These are phyloP conservation scores for Sphaeramia orbicularis DNA, from an alignment of 2,797 vertebrate species.

Conservation along the genomic window DNA sequence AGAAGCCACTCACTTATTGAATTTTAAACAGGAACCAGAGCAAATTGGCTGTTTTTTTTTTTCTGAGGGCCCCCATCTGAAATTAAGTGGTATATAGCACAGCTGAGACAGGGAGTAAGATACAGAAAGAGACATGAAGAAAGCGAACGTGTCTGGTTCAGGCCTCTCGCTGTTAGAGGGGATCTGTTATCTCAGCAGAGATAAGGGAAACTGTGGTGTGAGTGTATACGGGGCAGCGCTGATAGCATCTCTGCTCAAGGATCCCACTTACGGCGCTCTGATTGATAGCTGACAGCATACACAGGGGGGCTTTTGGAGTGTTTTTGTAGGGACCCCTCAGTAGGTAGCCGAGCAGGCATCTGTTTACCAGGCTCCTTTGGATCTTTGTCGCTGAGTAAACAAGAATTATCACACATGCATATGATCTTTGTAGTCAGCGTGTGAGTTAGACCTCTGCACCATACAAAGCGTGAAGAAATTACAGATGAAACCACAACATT, in stretches of 20 bases:
- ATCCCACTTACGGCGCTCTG: slow-evolving; percentile 84
- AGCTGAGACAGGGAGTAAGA: slow-evolving; percentile 39
- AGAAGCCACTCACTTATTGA: slow-evolving; percentile 76
- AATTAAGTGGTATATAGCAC: slow-evolving; percentile 59
- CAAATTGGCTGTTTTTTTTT: slow-evolving; percentile 70
- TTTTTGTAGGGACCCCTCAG: slow-evolving; percentile 65
- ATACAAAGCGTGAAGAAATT: neutral
- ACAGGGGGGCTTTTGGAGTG: slow-evolving; percentile 53
- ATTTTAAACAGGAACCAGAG: slow-evolving; percentile 80
- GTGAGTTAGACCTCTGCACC: neutral
- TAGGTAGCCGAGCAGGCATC: slow-evolving; percentile 62
- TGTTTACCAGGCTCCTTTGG: slow-evolving; percentile 67
- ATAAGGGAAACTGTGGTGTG: slow-evolving; percentile 87
- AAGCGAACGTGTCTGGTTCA: slow-evolving; percentile 62
- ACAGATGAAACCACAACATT: neutral
- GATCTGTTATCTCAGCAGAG: slow-evolving; percentile 80
- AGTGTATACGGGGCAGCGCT: slow-evolving; percentile 80
- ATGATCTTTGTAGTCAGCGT: slow-evolving; percentile 34
- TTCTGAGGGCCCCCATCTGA: slow-evolving; percentile 50
- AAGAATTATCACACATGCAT: slow-evolving; percentile 53
- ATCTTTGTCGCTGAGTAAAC: slow-evolving; percentile 62
- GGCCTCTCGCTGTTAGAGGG: slow-evolving; percentile 73
- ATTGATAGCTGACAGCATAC: slow-evolving; percentile 84
- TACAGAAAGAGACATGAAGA: slow-evolving; percentile 53
- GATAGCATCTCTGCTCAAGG: slow-evolving; percentile 87